Evolutionary conservation across 2,797 vertebrate species (phyloP).

Genomic region (Lutjanus campechanus): DNA sequence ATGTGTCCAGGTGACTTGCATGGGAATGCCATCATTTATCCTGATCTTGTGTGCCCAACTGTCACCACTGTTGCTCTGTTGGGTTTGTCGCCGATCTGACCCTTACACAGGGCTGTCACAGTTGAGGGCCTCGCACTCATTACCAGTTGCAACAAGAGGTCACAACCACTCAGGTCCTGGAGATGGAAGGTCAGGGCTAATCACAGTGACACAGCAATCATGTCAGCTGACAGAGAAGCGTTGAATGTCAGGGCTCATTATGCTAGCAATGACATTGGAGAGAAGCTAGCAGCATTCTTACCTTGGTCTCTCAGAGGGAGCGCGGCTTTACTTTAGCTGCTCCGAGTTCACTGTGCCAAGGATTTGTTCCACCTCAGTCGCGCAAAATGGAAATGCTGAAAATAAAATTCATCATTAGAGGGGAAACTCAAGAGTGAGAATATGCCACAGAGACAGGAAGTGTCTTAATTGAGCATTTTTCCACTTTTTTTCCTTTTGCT

Average conservation of each 20-base stretch:
- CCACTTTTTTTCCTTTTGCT: conserved; percentile 3
- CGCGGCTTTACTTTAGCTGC: conserved; percentile 2
- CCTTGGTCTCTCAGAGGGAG: conserved; percentile 38
- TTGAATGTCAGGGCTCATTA: conserved; percentile 78
- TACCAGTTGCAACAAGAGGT: conserved; percentile 74
- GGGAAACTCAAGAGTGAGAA: conserved; percentile 20
- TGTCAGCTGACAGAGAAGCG: conserved; percentile 49
- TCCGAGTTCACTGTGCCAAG: conserved; percentile 26
- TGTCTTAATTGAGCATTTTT: conserved; percentile 15
- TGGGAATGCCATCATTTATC: conserved; percentile 21
- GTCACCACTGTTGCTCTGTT: conserved; percentile 43
- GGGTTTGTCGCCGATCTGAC: conserved; percentile 58
- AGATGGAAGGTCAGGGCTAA: conserved; percentile 75
- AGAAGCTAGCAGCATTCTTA: conserved; percentile 39
- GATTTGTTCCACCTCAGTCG: conserved; percentile 56
- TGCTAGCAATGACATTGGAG: conserved; percentile 35
- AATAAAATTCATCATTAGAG: conserved; percentile 42
- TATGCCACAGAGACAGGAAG: not conserved
- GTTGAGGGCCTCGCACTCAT: conserved; percentile 68
- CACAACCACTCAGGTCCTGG: conserved; percentile 45
- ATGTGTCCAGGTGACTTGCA: conserved; percentile 5
- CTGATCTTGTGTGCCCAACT: conserved; percentile 19
- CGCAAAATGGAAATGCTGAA: conserved; percentile 39
- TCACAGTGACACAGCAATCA: conserved; percentile 70
- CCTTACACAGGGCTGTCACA: conserved; percentile 45